These are phyloP conservation scores for Drosophila yooni DNA, from an alignment of 2,888 invertebrate genomes.

Conservation along the genomic window DNA sequence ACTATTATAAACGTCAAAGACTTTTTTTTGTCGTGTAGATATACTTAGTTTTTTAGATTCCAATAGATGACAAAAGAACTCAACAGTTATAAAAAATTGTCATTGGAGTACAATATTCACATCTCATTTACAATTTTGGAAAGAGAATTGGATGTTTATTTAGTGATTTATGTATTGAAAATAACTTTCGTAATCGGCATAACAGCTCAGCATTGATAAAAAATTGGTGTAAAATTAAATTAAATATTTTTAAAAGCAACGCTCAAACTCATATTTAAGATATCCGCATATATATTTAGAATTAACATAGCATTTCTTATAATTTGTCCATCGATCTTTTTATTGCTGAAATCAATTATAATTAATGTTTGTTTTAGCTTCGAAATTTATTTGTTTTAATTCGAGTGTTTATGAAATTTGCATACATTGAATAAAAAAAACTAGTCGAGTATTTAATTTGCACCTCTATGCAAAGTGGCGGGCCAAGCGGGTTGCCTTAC, in stretches of 20 bases:
- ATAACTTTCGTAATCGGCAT: not conserved
- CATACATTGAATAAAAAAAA: constrained; percentile 35
- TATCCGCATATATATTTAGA: not conserved
- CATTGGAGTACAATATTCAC: not conserved
- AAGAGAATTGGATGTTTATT: not conserved
- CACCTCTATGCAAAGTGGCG: constrained; percentile 20
- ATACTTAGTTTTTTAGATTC: not conserved
- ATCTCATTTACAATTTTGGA: not conserved
- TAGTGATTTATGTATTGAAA: not conserved
- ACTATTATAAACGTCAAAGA: not conserved
- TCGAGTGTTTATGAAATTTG: constrained; percentile 49
- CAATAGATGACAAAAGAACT: not conserved
- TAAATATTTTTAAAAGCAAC: not conserved
- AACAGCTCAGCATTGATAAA: not conserved
- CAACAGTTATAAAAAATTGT: not conserved
- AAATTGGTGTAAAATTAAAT: too few species aligned
- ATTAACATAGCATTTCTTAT: too few species aligned
- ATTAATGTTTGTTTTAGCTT: constrained; percentile 14
- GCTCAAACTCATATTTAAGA: not conserved
- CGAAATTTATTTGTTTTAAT: constrained; percentile 38
- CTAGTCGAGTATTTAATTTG: constrained; percentile 31
- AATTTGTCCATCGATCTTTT: not conserved
- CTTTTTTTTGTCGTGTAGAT: not conserved
- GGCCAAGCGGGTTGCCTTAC: constrained; percentile 11
- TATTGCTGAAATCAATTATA: not conserved